Evolutionary conservation across 2,113 vertebrate genomes (phyloP), one percentile per base, ranked within the genome.

Genomic region (Hystrix brachyura): DNA sequence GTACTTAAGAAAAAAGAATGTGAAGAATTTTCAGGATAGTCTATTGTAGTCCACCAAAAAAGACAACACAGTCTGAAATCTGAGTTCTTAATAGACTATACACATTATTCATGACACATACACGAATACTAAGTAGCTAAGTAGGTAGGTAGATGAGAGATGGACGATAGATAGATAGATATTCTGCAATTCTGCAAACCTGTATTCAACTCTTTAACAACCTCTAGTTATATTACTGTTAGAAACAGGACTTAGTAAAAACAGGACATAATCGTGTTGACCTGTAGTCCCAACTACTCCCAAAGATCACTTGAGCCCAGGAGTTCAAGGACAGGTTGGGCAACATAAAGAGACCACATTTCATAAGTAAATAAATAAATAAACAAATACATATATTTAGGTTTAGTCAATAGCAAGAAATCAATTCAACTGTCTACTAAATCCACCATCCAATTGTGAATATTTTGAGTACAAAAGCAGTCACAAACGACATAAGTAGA

Each of bases 401-500:
- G 38, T 25, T 46, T 46, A 46, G n/a, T 91, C 14, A 14, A 59
- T 0, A 92, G 57, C 67, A 14, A 7, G 72, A 71, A 64, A 87
- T 27, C n/a, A 92, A 53, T 79, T 90, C 27, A 83, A 43, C 7
- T 67, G 4, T 51, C 60, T 90, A n/a, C n/a, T 81, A 87, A 92
- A 51, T 82, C 18, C 1, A 27, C 64, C 34, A 80, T 27, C 59
- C 74, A 27, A 67, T 2, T 91, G 60, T 83, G 34, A 92, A 32
- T 79, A 94, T 62, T 93, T 84, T 87, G 29, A 83, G 38, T 60
- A 27, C 48, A 82, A 87, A 87, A 83, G 7, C 46, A 71, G 32
- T 51, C 46, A 95, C 27, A 92, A 94, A 90, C 89, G 6, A 80
- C 64, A 5, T 80, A 57, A 91, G 59, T 81, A 78, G 57, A 87